Conservation (phyloP, 2,113 vertebrate genomes). For the Platichthys flesus region DNA sequence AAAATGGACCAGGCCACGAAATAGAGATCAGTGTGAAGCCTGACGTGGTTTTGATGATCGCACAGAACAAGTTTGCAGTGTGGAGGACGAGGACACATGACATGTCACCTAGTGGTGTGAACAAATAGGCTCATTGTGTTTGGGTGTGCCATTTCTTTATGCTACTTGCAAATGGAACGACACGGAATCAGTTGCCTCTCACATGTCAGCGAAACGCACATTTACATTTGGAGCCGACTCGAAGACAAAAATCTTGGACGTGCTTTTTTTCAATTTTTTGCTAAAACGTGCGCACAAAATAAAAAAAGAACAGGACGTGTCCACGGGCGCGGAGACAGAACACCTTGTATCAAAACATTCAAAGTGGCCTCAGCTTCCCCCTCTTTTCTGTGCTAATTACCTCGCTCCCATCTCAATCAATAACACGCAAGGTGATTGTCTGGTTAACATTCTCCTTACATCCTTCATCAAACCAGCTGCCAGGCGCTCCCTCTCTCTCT, state of each 20-base stretch:
- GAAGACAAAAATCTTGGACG: not conserved
- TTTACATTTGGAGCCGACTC: not conserved
- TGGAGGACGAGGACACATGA: constrained; percentile 16
- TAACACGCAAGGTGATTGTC: constrained; percentile 82
- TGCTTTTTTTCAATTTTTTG: not conserved
- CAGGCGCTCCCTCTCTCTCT: constrained; percentile 46
- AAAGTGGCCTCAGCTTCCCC: constrained; percentile 74
- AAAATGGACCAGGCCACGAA: constrained; percentile 31
- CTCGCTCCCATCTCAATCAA: constrained; percentile 80
- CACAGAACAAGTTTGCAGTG: constrained; percentile 32
- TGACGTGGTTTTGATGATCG: constrained; percentile 51
- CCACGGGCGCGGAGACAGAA: constrained; percentile 74
- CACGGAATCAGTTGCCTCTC: constrained; percentile 7
- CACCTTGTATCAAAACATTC: constrained; percentile 79
- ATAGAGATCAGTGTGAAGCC: constrained; percentile 54
- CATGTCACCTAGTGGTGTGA: constrained; percentile 12
- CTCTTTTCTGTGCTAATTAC: constrained; percentile 78
- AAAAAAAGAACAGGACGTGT: constrained; percentile 16
- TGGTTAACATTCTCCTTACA: constrained; percentile 84
- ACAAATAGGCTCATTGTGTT: not conserved
- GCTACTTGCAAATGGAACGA: constrained; percentile 8
- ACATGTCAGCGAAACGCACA: constrained; percentile 5
- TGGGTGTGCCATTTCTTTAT: constrained; percentile 12
- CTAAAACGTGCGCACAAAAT: not conserved
- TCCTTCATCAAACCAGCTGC: constrained; percentile 79